Evolutionary conservation across 1,140 invertebrate species (phyloP).

Genomic region (Ctenoplectra terminalis): DNA sequence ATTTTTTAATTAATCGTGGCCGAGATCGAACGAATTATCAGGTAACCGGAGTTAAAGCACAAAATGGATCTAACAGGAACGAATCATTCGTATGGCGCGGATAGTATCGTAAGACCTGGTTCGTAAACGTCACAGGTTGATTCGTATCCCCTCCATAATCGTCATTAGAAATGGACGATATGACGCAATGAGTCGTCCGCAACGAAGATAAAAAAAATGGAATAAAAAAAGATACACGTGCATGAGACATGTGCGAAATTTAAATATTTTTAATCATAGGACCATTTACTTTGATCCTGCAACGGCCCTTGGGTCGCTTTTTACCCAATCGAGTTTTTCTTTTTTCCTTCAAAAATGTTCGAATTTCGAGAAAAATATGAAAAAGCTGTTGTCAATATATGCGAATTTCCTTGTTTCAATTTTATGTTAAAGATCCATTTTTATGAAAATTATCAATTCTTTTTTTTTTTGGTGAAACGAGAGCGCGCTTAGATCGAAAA

Average conservation of each 20-base stretch:
- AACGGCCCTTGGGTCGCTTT: too few relatives aligned
- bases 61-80: slow-evolving; percentile 18
- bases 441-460: too few relatives aligned
- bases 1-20: background rate
- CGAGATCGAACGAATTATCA: background rate
- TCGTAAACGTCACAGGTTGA: slow-evolving; percentile 43
- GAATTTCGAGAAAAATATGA: too few relatives aligned
- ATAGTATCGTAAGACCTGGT: slow-evolving; percentile 48
- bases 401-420: too few relatives aligned
- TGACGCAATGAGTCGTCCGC: slow-evolving; percentile 20
- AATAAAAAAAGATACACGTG: background rate
- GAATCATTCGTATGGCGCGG: slow-evolving; percentile 43
- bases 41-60: background rate
- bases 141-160: slow-evolving; percentile 17
- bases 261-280: background rate
- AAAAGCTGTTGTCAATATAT: too few relatives aligned
- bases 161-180: slow-evolving; percentile 10
- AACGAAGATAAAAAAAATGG: background rate
- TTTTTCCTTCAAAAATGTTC: too few relatives aligned
- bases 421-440: too few relatives aligned
- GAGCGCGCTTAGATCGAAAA: too few relatives aligned
- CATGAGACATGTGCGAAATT: too few relatives aligned
- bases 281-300: too few relatives aligned
- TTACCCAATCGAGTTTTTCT: too few relatives aligned
- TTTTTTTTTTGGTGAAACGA: too few relatives aligned